Evolutionary conservation across 2,888 invertebrate species (phyloP), one percentile per base, ranked within the genome.

Genomic region (Andrena chrysosceles): DNA sequence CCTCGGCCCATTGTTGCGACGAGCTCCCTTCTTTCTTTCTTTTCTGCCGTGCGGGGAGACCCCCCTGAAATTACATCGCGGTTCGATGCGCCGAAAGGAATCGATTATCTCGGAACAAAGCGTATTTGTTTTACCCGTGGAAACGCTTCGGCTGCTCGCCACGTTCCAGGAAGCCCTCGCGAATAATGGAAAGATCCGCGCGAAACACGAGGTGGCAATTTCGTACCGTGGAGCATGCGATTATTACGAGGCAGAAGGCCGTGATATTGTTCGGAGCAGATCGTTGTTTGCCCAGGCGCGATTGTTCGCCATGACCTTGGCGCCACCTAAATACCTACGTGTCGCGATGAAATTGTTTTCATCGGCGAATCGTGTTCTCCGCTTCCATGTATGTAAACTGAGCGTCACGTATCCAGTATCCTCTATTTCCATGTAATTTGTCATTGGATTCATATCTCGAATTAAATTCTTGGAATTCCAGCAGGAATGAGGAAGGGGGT

Each of bases 231-330:
- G 31, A 68, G 26, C 35, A 26, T 35, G 54, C 56, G 35, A 69
- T 26, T n/a, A 29, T 59, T 10, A 26, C 48, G n/a, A 10, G 5
- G 20, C 5, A 29, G n/a, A 64, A 26, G 20, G 29, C n/a, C 13
- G 7, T 2, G 42, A 20, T 59, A 69, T 69, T 59, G 69, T 69
- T 20, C 1, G n/a, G 69, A 59, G n/a, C 13, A 0, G 56, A 0
- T 10, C 16, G n/a, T 59, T 69, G 20, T 59, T 69, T 59, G n/a
- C 42, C n/a, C 16, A 26, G 16, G 7, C 20, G 52, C 49, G 64
- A 52, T 64, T 42, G 29, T 70, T n/a, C 7, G n/a, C 48, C 42
- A 48, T 59, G 42, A 20, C 69, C 69, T 69, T 59, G 42, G 42
- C 26, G 20, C 10, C 13, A 20, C 29, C 23, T 29, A 13, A 6